Evolutionary conservation across 2,888 invertebrate genomes (phyloP).

Genomic region (Drosophila neutralis): DNA sequence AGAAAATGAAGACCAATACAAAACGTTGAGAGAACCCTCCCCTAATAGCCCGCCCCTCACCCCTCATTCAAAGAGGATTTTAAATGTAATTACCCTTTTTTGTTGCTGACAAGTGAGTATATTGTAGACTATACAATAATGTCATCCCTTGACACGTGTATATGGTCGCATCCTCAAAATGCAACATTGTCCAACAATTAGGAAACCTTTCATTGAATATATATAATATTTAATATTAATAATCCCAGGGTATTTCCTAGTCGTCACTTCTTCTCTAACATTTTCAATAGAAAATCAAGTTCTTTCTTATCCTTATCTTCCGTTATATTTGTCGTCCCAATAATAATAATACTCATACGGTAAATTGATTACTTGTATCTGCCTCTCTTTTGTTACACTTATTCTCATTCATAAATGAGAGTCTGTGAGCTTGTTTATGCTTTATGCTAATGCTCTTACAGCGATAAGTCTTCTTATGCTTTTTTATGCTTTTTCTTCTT

Average conservation of each 20-base stretch:
- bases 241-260: background rate
- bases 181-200: background rate
- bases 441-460: conserved; percentile 31
- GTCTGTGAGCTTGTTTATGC: background rate
- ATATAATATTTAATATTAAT: background rate
- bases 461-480: conserved; percentile 29
- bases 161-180: background rate
- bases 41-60: conserved; percentile 25
- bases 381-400: background rate
- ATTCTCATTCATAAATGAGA: background rate
- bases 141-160: conserved; percentile 21
- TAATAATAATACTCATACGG: conserved; percentile 1
- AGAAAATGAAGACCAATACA: conserved; percentile 26
- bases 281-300: background rate
- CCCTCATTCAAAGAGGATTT: conserved; percentile 5
- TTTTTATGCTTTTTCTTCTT: conserved; percentile 16
- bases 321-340: background rate
- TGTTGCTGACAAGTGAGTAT: conserved; percentile 10
- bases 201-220: background rate
- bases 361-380: conserved; percentile 9
- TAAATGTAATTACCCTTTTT: conserved; percentile 35
- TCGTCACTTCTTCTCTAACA: background rate
- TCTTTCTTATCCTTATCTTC: background rate
- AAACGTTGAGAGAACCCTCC: conserved; percentile 32
- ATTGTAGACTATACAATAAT: background rate